Evolutionary conservation across 2,797 vertebrate genomes (phyloP), one percentile per base, ranked within the genome.

Genomic region (Pygocentrus nattereri): DNA sequence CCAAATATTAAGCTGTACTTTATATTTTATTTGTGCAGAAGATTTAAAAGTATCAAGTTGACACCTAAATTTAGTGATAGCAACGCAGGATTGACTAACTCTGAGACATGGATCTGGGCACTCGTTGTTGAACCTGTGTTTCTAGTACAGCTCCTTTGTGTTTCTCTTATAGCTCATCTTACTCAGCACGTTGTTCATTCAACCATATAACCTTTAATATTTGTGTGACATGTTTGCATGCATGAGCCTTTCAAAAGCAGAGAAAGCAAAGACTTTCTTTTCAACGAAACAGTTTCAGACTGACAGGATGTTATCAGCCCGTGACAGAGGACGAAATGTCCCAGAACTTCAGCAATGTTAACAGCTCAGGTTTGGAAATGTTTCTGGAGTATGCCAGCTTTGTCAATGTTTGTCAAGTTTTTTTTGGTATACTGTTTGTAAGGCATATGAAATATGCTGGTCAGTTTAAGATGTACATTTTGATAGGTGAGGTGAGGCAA

Each of bases 41-140:
- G 47, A 10, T 41, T 73, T 64, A 44, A 34, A 38, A 41, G 34
- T 31, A 11, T 72, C 13, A 15, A 25, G 6, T n/a, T 2, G 25
- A 41, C 44, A 23, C 47, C 30, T 15, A n/a, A 12, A 19, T 52
- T 74, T 13, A 54, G 8, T 44, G 56, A 67, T n/a, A 67, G 18
- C 8, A 44, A 74, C 65, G 23, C 50, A 54, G 34, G 4, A 44
- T n/a, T 5, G 15, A 27, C 47, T 41, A 44, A 65, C 15, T 62
- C 27, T 52, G 38, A 74, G 72, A 59, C 74, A 74, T 10, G 34
- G 30, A 74, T 74, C 72, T 74, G n/a, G 38, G 44, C 52, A 27
- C 21, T 38, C 44, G 72, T 44, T 59, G 72, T 59, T 23, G 31
- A 44, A 74, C 72, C 72, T 41, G 72, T 74, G 72, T 54, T n/a